phyloP scores from a whole-genome alignment of 2,113 vertebrate species.

The Microtus richardsoni region DNA sequence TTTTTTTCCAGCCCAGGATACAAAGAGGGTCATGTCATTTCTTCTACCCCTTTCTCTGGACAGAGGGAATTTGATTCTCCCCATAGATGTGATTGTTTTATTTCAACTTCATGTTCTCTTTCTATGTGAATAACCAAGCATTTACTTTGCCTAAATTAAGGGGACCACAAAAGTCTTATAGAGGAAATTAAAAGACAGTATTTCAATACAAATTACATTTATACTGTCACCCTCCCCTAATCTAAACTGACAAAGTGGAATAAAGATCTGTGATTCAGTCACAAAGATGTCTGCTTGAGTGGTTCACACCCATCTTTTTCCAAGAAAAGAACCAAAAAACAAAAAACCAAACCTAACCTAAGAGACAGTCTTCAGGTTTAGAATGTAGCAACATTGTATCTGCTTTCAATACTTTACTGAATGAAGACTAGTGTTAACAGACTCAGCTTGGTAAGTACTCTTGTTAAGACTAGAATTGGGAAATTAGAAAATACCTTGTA shows the following conservation, averaged over 20 bases:
- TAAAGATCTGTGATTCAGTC: constrained; percentile 61
- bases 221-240: constrained; percentile 32
- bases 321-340: background rate
- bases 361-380: background rate
- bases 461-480: background rate
- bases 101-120: background rate
- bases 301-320: constrained; percentile 37
- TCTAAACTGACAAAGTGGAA: constrained; percentile 49
- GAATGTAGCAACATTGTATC: constrained; percentile 25
- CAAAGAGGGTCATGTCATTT: background rate
- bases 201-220: background rate
- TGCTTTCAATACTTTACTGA: constrained; percentile 8
- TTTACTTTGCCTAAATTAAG: background rate
- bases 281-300: background rate
- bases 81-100: background rate
- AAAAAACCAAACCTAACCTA: background rate
- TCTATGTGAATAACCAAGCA: background rate
- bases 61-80: background rate
- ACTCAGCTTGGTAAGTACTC: background rate
- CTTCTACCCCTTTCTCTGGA: background rate
- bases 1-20: background rate
- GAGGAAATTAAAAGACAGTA: constrained; percentile 8
- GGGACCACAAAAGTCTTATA: background rate
- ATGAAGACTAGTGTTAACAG: background rate
- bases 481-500: background rate